Evolutionary conservation across 1,140 invertebrate species (phyloP), one percentile per base, ranked within the genome.

Genomic region (Pteromalus puparum): DNA sequence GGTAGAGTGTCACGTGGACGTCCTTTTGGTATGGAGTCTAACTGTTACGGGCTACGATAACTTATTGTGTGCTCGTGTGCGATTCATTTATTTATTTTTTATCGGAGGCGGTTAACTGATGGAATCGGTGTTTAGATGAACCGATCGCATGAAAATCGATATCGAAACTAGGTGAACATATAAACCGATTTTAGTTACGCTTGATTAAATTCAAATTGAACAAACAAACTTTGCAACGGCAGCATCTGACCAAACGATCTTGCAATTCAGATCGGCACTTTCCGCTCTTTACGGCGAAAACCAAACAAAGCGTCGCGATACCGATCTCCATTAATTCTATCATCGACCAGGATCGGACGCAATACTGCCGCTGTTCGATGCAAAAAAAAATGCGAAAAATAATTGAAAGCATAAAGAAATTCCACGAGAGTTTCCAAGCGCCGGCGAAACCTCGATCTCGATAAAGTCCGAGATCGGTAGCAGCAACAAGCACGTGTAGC

Each of bases 381-480:
- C 15, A 68, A 68, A 68, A 68, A 67, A 24, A 24, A 18, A 24
- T 24, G 13, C 2, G 34, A 12, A 26, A 80, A 80, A 80, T 38
- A 46, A 68, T 80, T 46, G 65, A 46, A 80, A 42, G 78, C 24
- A n/a, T 26, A 68, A 68, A 10, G 6, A 80, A 78, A 78, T 78
- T 30, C 28, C 38, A 7, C 6, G 9, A 34, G 18, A 38, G 18
- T 78, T 78, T 53, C 28, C 53, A 12, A 78, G 48, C 48, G 48
- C 48, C 48, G 76, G 21, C 13, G 10, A 80, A 80, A 70, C n/a
- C 65, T 34, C 3, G 24, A 80, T 80, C 78, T 34, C 78, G 78
- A 80, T 80, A 80, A 70, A 72, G 18, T 7, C 21, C 53, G 53
- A 68, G 77, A 21, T 61, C 53, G 28, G 48, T 68, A 42, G 28